Conservation (phyloP, 1,140 invertebrate species). For the Habropoda laboriosa region DNA sequence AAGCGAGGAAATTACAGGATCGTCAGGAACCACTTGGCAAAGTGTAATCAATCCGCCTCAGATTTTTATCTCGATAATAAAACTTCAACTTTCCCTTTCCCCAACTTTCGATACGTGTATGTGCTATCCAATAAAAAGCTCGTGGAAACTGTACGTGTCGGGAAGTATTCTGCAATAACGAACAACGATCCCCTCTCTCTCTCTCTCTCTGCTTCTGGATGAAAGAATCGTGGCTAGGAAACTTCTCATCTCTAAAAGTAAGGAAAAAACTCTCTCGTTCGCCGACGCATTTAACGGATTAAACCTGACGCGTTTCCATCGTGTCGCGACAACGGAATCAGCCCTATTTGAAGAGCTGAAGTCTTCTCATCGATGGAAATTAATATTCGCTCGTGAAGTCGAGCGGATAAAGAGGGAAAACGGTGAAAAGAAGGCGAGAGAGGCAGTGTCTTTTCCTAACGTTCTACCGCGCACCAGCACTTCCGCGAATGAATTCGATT, state of each 20-base stretch:
- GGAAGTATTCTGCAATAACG: background rate
- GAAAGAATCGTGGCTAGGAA: too few relatives aligned
- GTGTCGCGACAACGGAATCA: background rate
- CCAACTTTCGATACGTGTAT: background rate
- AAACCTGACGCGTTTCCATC: background rate
- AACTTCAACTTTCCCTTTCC: background rate
- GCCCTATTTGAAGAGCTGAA: background rate
- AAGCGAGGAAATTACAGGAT: background rate
- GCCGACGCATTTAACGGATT: background rate
- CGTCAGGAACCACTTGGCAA: background rate
- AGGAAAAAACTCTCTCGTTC: background rate
- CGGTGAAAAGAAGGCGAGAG: background rate
- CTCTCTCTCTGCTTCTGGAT: too few relatives aligned
- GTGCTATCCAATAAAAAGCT: background rate
- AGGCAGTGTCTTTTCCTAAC: background rate
- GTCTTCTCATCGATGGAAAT: slow-evolving; percentile 18
- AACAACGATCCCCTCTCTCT: background rate
- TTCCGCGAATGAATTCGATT: slow-evolving; percentile 52
- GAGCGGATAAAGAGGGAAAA: background rate
- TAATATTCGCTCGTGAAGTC: slow-evolving; percentile 25
- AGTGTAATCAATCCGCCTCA: background rate
- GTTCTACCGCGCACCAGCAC: slow-evolving; percentile 23
- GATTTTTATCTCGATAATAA: slow-evolving; percentile 4
- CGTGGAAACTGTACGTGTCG: background rate
- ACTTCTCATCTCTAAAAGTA: background rate